These are phyloP conservation scores for Ellobius talpinus DNA, from an alignment of 2,113 vertebrate genomes.

Conservation along the genomic window DNA sequence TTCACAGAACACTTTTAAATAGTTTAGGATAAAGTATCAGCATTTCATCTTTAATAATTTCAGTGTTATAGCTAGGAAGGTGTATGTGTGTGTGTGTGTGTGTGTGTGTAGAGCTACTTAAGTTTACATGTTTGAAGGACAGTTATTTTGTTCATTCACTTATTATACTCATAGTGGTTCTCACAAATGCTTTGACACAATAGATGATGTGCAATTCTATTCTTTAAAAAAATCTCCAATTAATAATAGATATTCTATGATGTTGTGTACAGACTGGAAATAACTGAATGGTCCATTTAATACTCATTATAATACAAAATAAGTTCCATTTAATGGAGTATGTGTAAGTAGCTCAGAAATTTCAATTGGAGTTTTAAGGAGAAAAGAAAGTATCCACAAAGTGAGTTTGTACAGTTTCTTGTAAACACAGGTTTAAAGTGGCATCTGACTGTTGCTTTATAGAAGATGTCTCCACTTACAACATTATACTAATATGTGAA, in stretches of 20 bases:
- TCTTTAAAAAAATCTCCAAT: neutral
- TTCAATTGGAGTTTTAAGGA: neutral
- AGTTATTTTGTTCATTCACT: neutral
- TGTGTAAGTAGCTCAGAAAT: conserved; percentile 15
- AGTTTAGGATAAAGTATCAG: neutral
- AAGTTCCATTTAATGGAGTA: neutral
- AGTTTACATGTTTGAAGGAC: neutral
- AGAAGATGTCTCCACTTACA: neutral
- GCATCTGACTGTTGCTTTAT: neutral
- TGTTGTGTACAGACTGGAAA: neutral
- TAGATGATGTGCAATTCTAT: neutral
- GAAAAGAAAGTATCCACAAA: neutral
- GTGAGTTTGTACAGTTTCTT: conserved; percentile 6
- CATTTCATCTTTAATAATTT: neutral
- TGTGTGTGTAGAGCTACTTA: neutral
- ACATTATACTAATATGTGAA: neutral
- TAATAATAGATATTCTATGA: neutral
- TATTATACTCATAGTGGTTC: neutral
- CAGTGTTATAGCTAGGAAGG: neutral
- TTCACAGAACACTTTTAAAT: neutral
- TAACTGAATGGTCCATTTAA: conserved; percentile 13
- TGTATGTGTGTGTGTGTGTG: neutral
- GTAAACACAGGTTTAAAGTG: conserved; percentile 14
- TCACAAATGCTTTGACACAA: neutral
- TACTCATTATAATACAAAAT: neutral